A percentile compares a stretch with the other conserved stretches of the same genome.
Evolutionary conservation across 1,140 invertebrate species (phyloP).

Genomic region (Macrotrachela quadricornifera): DNA sequence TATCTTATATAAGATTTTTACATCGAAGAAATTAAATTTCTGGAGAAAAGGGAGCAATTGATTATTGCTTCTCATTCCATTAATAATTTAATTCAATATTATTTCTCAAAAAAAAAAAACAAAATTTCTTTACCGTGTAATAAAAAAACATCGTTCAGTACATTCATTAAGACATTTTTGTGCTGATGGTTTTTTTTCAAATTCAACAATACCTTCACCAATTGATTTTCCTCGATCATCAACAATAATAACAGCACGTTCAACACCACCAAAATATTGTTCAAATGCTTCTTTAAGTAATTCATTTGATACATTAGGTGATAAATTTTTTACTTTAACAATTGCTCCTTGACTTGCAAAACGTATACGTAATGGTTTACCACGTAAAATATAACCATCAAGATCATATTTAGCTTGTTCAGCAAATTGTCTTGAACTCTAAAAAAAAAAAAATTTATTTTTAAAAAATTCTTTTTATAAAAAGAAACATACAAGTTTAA

Average conservation of each 20-base stretch:
- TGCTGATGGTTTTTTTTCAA: constrained; percentile 64
- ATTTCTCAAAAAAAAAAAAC: too few relatives aligned
- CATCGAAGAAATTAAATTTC: too few relatives aligned
- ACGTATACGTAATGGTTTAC: constrained; percentile 62
- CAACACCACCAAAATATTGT: constrained; percentile 71
- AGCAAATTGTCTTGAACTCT: constrained; percentile 80
- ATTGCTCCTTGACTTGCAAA: constrained; percentile 83
- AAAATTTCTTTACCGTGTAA: too few relatives aligned
- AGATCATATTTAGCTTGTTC: constrained; percentile 81
- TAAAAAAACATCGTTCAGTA: constrained; percentile 70
- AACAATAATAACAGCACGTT: constrained; percentile 73
- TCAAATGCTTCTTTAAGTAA: constrained; percentile 71
- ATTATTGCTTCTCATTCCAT: too few relatives aligned
- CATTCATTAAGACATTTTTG: constrained; percentile 65
- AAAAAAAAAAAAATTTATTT: too few relatives aligned
- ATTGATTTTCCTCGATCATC: constrained; percentile 82
- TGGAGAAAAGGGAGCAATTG: too few relatives aligned
- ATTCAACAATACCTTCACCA: constrained; percentile 89
- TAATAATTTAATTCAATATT: too few relatives aligned
- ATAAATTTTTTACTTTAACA: constrained; percentile 73
- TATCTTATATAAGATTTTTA: too few relatives aligned
- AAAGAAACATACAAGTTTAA: too few relatives aligned
- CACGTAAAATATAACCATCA: constrained; percentile 65
- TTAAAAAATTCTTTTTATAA: too few relatives aligned
- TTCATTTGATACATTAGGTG: constrained; percentile 79